Percentiles rank a stretch among this genome's conserved stretches.
These are phyloP conservation scores for Conger conger DNA, from an alignment of 2,113 vertebrate species.

Conservation along the genomic window DNA sequence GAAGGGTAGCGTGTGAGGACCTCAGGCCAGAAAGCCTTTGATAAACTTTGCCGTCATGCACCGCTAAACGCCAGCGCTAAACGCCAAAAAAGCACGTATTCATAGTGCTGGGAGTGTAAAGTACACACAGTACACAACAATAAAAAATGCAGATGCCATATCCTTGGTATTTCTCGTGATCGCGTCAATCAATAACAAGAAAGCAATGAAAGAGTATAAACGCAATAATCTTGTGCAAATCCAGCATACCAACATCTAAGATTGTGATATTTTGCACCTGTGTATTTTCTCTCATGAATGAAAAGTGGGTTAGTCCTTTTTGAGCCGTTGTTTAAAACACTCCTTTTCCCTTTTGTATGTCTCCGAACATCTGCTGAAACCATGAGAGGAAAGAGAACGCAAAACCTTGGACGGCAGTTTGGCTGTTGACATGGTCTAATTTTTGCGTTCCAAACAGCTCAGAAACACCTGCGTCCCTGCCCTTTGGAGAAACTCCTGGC, in stretches of 20 bases:
- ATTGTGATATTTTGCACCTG: neutral
- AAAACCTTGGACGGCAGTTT: neutral
- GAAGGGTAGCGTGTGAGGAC: constrained; percentile 10
- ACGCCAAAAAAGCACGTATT: constrained; percentile 1
- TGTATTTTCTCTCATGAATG: neutral
- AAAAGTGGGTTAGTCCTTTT: neutral
- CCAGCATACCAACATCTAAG: neutral
- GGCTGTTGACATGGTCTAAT: neutral
- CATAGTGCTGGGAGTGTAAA: constrained; percentile 7
- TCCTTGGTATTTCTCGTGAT: neutral
- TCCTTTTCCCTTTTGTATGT: neutral
- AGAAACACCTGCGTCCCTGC: constrained; percentile 25
- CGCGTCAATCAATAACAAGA: neutral
- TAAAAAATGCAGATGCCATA: constrained; percentile 11
- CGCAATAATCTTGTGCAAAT: neutral
- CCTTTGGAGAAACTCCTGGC: neutral
- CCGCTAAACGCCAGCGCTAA: constrained; percentile 10
- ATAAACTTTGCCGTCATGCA: constrained; percentile 10
- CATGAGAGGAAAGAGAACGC: constrained; percentile 2
- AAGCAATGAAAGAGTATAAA: neutral
- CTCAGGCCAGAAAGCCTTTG: neutral
- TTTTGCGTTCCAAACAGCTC: constrained; percentile 15
- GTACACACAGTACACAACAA: neutral
- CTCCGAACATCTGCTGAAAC: neutral
- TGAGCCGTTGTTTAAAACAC: neutral